Evolutionary conservation across 2,888 invertebrate species (phyloP), one percentile per base, ranked within the genome.

Genomic region (Meganola albula): DNA sequence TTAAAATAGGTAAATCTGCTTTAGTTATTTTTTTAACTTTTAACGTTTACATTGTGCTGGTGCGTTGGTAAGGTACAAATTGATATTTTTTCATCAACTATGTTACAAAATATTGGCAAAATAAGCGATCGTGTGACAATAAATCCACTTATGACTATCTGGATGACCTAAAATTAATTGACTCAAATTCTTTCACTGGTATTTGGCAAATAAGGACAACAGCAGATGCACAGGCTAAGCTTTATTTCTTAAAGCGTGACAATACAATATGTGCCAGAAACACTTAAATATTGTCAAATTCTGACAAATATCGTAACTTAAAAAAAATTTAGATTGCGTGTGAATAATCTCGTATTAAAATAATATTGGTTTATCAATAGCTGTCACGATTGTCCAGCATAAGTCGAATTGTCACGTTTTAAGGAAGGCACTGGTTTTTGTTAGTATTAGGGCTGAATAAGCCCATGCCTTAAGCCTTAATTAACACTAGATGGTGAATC

Each of bases 131-230:
- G 52, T 61, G 61, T 60, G 63, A 65, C 55, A 54, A 57, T 59
- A n/a, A 50, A 60, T 66, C 68, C 46, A 69, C 78, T 76, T 83
- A 79, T 54, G 46, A 40, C 74, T 83, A 82, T n/a, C n/a, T 74
- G 67, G 72, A 80, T 84, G 83, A 83, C 84, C 82, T 83, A 78
- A 83, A 84, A 77, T 73, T 84, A 84, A 84, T 84, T 84, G 83
- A 84, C 83, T 74, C 63, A 63, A 72, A 75, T 68, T 56, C 55
- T 63, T 68, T 41, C 56, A 61, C 62, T 61, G 53, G 63, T 54
- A 59, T 59, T 76, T 74, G 75, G 76, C 71, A 67, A 65, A 70
- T 42, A 60, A 67, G 45, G 50, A 53, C 58, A 64, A 44, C 3
- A 2, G n/a, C 3, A 5, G n/a, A 3, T 7, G 20, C 20, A 5